Evolutionary conservation across 2,113 vertebrate genomes (phyloP).

Genomic region (Henicopernis longicauda): DNA sequence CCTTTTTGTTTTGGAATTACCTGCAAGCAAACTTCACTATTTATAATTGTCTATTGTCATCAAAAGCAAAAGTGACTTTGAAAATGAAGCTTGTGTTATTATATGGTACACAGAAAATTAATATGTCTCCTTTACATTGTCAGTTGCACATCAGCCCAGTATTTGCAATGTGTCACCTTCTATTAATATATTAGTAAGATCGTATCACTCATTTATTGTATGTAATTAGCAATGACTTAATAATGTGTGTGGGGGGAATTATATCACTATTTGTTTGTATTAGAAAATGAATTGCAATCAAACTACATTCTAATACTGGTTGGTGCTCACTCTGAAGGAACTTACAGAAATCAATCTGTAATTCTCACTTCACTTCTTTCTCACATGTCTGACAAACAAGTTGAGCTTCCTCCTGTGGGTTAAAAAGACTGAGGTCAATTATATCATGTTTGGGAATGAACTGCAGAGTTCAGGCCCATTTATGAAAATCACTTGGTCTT

Average conservation of each 20-base stretch:
- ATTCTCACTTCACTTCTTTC: not conserved
- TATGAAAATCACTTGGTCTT: not conserved
- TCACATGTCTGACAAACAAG: not conserved
- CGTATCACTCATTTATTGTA: not conserved
- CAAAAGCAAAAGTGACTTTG: not conserved
- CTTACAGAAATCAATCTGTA: not conserved
- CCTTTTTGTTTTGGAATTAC: not conserved
- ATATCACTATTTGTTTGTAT: not conserved
- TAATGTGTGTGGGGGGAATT: not conserved
- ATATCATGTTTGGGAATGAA: not conserved
- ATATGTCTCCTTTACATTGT: not conserved
- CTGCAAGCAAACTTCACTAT: not conserved
- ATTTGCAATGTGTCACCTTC: not conserved
- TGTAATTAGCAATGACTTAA: not conserved
- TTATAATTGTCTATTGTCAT: not conserved
- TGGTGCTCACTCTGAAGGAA: not conserved
- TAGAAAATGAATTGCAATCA: not conserved
- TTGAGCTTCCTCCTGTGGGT: not conserved
- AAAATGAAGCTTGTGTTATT: not conserved
- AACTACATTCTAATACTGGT: not conserved
- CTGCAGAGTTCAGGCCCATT: not conserved
- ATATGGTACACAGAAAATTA: not conserved
- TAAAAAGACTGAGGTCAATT: not conserved
- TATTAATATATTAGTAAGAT: not conserved
- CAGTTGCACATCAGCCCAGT: not conserved